Conservation (phyloP, 2,113 vertebrate genomes). For the Chloropsis cyanopogon region DNA sequence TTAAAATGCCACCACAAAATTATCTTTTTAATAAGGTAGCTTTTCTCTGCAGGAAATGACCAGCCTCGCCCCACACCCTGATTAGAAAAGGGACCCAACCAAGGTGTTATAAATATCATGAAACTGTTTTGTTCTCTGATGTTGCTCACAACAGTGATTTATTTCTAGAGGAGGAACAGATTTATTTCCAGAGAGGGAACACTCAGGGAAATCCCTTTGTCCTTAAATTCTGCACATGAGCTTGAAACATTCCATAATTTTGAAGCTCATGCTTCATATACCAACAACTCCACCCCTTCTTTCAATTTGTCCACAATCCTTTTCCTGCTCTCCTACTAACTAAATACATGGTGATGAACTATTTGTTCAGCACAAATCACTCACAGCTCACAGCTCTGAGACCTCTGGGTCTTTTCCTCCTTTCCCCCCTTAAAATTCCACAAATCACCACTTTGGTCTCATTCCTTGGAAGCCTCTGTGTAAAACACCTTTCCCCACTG, state of each 20-base stretch:
- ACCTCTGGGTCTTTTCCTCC: neutral
- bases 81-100: constrained; percentile 5
- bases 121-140: neutral
- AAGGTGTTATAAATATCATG: constrained; percentile 1
- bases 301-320: neutral
- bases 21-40: neutral
- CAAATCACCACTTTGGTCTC: constrained; percentile 3
- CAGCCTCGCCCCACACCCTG: neutral
- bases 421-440: neutral
- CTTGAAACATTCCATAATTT: neutral
- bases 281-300: neutral
- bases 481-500: neutral
- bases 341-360: neutral
- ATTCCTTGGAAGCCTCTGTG: neutral
- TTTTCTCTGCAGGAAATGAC: neutral
- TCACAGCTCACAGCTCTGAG: neutral
- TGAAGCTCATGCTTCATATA: neutral
- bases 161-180: neutral
- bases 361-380: neutral
- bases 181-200: neutral
- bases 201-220: constrained; percentile 8
- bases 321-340: neutral
- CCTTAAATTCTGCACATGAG: neutral
- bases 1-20: neutral
- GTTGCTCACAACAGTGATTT: neutral